Percentiles rank a stretch among this genome's conserved stretches.
These are phyloP conservation scores for Spea bombifrons DNA, from an alignment of 2,113 vertebrate genomes.

Conservation along the genomic window DNA sequence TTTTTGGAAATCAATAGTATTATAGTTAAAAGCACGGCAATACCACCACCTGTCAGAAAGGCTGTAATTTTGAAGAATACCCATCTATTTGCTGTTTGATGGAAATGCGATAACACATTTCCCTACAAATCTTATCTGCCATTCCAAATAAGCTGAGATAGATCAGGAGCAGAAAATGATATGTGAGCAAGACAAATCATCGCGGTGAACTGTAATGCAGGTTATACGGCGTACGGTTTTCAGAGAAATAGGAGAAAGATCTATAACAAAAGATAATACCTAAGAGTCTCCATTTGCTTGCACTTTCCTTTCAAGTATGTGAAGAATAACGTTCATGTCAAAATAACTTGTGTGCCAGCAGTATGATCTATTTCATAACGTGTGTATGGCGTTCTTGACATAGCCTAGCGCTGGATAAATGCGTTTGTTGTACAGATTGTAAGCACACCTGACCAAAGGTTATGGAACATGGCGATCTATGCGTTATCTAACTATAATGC, in stretches of 20 bases:
- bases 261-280: constrained; percentile 5
- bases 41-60: constrained; percentile 23
- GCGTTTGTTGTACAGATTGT: too few species aligned
- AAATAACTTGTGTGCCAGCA: neutral
- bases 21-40: constrained; percentile 35
- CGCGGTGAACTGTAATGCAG: neutral
- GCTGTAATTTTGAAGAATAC: constrained; percentile 42
- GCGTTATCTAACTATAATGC: too few species aligned
- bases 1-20: constrained; percentile 36
- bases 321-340: neutral
- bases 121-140: constrained; percentile 42
- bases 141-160: constrained; percentile 30
- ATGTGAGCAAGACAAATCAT: constrained; percentile 19
- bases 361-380: too few species aligned
- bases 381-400: too few species aligned
- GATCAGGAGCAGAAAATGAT: constrained; percentile 1
- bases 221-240: neutral
- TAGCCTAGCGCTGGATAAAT: too few species aligned
- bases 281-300: neutral
- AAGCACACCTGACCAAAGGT: too few species aligned
- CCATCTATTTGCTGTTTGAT: constrained; percentile 40
- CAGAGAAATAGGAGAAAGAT: neutral
- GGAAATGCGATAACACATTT: constrained; percentile 42
- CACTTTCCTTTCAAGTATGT: neutral
- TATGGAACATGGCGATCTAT: too few species aligned